phyloP scores from a whole-genome alignment of 2,113 vertebrate genomes.

The Zosterops hypoxanthus region DNA sequence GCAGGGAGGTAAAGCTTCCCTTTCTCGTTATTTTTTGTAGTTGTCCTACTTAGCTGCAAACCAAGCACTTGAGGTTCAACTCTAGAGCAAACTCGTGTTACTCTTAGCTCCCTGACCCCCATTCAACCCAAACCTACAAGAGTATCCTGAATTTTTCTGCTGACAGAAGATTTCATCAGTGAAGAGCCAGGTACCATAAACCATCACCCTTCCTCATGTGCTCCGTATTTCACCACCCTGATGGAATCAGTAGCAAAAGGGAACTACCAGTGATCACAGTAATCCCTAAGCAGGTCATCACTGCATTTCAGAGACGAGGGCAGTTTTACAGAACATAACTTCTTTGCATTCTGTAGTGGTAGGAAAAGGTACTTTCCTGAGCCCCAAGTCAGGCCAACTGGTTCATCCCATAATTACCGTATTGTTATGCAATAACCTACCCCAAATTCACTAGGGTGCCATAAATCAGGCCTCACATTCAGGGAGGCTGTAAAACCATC shows the following conservation, averaged over 20 bases:
- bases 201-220: neutral
- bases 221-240: neutral
- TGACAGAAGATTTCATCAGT: neutral
- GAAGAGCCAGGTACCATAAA: neutral
- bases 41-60: neutral
- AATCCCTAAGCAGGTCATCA: neutral
- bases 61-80: neutral
- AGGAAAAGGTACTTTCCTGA: neutral
- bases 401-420: neutral
- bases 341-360: neutral
- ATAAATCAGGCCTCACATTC: slow-evolving; percentile 9
- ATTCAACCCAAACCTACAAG: neutral
- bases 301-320: rapidly evolving
- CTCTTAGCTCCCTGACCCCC: neutral
- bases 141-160: neutral
- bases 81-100: neutral
- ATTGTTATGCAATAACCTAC: neutral
- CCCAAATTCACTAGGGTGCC: neutral
- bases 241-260: neutral
- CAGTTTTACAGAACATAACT: neutral
- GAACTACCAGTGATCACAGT: neutral
- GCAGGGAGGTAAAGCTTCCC: neutral
- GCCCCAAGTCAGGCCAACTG: neutral
- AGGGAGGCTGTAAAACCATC: slow-evolving; percentile 15
- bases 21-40: neutral